Conservation (phyloP, 1,140 invertebrate species). For the Drosophila pseudoobscura region DNA sequence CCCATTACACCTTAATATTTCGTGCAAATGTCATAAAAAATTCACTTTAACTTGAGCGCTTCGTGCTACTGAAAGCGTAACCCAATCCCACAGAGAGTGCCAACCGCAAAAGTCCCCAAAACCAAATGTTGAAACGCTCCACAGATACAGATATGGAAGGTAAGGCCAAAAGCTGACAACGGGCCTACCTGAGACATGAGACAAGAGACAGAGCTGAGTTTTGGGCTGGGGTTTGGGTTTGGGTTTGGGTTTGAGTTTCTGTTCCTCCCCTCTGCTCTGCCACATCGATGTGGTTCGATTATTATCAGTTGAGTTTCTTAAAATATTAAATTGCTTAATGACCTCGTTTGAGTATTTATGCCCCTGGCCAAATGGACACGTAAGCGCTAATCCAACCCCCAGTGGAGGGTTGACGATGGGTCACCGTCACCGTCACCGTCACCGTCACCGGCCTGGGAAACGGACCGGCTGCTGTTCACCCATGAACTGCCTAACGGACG, state of each 20-base stretch:
- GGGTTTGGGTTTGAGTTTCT: not conserved
- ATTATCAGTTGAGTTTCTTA: constrained; percentile 71
- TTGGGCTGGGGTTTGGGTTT: not conserved
- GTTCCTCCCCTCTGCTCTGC: not conserved
- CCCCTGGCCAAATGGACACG: constrained; percentile 58
- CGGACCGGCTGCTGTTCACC: constrained; percentile 52
- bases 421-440: too few relatives aligned
- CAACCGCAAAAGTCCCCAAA: constrained; percentile 32
- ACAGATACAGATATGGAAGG: constrained; percentile 15
- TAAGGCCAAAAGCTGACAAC: constrained; percentile 50
- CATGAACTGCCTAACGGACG: constrained; percentile 5
- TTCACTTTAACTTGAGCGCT: constrained; percentile 66
- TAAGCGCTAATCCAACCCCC: constrained; percentile 51
- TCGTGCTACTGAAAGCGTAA: constrained; percentile 53
- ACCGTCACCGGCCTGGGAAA: constrained; percentile 47
- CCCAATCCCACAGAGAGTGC: constrained; percentile 49
- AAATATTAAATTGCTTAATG: constrained; percentile 82
- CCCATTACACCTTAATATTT: constrained; percentile 80
- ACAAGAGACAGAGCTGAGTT: not conserved
- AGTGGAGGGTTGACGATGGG: not conserved
- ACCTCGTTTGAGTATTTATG: constrained; percentile 66
- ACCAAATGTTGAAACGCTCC: constrained; percentile 15
- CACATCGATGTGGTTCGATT: constrained; percentile 61
- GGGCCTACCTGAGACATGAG: constrained; percentile 24
- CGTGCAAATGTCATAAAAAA: constrained; percentile 77